Conservation (phyloP, 2,888 invertebrate genomes). For the Dermolepida albohirtum region DNA sequence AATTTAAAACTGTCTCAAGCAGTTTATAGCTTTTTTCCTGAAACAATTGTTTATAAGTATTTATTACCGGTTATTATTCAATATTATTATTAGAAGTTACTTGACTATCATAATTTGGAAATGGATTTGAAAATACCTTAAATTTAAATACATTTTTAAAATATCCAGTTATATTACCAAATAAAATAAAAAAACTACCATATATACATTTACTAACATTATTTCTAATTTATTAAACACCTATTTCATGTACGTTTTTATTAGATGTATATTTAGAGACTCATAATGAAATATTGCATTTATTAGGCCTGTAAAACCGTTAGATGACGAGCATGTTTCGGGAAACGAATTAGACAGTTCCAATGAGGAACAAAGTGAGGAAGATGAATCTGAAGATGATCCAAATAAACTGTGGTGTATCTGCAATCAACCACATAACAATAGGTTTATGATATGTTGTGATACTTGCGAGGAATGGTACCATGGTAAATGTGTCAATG, state of each 20-base stretch:
- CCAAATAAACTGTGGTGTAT: slow-evolving; percentile 95
- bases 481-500: slow-evolving; percentile 96
- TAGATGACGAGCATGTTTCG: slow-evolving; percentile 63
- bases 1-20: too few relatives aligned
- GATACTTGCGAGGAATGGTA: slow-evolving; percentile 98
- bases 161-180: too few relatives aligned
- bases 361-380: slow-evolving; percentile 71
- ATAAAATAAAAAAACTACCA: too few relatives aligned
- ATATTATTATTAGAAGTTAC: too few relatives aligned
- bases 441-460: slow-evolving; percentile 97
- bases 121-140: too few relatives aligned
- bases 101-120: too few relatives aligned
- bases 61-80: too few relatives aligned
- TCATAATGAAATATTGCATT: slow-evolving; percentile 8
- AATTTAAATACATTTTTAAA: too few relatives aligned
- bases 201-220: too few relatives aligned
- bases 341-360: slow-evolving; percentile 63
- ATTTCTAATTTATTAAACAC: too few relatives aligned
- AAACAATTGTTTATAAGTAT: too few relatives aligned
- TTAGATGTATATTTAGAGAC: not conserved
- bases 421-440: slow-evolving; percentile 94
- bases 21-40: too few relatives aligned
- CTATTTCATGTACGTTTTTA: not conserved
- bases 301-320: slow-evolving; percentile 53
- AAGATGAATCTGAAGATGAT: slow-evolving; percentile 89